Base-by-base conservation (phyloP, 2,797 vertebrate species). In the Glossophaga mutica region DNA sequence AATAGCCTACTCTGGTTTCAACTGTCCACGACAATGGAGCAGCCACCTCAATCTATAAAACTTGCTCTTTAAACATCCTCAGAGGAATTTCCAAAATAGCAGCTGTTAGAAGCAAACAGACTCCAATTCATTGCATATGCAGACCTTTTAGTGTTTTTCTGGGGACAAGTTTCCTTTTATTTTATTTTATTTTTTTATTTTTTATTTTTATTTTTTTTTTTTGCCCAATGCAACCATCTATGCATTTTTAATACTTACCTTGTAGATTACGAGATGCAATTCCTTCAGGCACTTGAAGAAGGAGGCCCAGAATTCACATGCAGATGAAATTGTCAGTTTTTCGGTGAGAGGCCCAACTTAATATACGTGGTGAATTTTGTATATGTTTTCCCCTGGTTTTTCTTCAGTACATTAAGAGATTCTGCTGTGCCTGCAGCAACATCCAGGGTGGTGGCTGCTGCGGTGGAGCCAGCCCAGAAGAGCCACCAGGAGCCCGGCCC, bases 21-120 rank as follows among this genome's bases (percentile, higher is more conserved):
- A 98, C 98, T 98, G 98, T 97, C 98, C 97, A 50, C 26, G 85
- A 98, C 98, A 98, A 98, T 98, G 96, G 92, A 93, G 76, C 97
- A 29, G 98, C 97, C 98, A 98, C 98, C 98, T 98, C 98, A 95
- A 98, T 97, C 97, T 97, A 98, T 95, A 97, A 97, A 98, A 98
- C 95, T 97, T 97, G 96, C 98, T 98, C 97, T 98, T 98, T 98
- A 98, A 98, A 98, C 98, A 98, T 97, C 98, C 97, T 98, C 97
- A 87, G 97, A 98, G 98, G 97, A 98, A 98, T 98, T 98, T 97
- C 98, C 98, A 98, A 98, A 98, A 98, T 98, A 98, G 98, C 98
- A 98, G 97, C 92, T 97, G 97, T 97, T 98, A 98, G 97, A 97
- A 98, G 98, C 98, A 98, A 98, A 98, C 98, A 98, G 98, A 97